phyloP scores from a whole-genome alignment of 2,888 invertebrate species.

The Rapana venosa region DNA sequence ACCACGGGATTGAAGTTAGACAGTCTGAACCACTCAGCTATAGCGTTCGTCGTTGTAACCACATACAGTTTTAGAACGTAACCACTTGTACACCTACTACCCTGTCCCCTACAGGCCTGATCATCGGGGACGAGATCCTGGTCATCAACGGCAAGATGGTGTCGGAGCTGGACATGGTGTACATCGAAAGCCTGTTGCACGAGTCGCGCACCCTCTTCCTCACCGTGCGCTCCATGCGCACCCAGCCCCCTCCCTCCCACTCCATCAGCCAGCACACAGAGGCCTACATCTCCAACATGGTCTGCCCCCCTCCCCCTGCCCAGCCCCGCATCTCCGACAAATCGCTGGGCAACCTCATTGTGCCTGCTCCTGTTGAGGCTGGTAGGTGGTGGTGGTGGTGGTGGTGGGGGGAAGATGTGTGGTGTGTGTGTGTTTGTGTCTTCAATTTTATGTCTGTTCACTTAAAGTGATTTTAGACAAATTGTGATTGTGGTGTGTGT shows the following conservation, averaged over 20 bases:
- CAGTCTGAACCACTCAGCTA: too few species aligned
- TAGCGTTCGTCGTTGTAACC: too few species aligned
- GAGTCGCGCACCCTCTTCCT: constrained; percentile 93
- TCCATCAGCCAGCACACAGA: constrained; percentile 87
- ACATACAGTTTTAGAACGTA: too few species aligned
- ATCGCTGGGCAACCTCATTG: constrained; percentile 92
- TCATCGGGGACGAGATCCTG: constrained; percentile 98
- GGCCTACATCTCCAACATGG: constrained; percentile 95
- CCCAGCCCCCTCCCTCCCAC: constrained; percentile 81
- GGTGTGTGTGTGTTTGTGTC: neutral
- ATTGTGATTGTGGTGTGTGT: too few species aligned
- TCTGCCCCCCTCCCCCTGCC: constrained; percentile 96
- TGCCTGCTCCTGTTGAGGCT: constrained; percentile 87
- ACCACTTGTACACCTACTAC: too few species aligned
- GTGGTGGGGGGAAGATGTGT: neutral
- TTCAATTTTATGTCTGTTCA: too few species aligned
- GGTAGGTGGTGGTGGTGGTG: neutral
- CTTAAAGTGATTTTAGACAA: too few species aligned
- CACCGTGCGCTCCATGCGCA: constrained; percentile 95
- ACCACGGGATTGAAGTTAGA: too few species aligned
- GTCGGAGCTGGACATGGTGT: constrained; percentile 99
- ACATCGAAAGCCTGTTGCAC: constrained; percentile 96
- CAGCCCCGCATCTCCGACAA: constrained; percentile 85
- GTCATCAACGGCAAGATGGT: constrained; percentile 99
- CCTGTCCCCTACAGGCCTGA: constrained; percentile 93